Percentiles rank a stretch among this genome's conserved stretches.
These are phyloP conservation scores for Adrianichthys oophorus DNA, from an alignment of 2,797 vertebrate species.

Conservation along the genomic window DNA sequence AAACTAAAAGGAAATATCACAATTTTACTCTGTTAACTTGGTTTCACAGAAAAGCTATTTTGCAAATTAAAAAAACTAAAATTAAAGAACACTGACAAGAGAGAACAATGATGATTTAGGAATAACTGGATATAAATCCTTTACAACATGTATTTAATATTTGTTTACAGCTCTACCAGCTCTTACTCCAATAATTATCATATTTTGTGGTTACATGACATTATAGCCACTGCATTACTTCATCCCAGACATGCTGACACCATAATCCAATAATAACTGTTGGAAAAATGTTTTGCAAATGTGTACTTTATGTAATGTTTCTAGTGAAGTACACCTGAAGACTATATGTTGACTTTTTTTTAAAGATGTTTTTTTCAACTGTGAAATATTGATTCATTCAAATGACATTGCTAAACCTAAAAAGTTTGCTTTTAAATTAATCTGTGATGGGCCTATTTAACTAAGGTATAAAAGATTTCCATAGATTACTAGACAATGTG, in stretches of 20 bases:
- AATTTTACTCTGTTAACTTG: not conserved
- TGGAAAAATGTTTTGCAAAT: slow-evolving; percentile 23
- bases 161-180: slow-evolving; percentile 37
- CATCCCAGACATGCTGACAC: slow-evolving; percentile 38
- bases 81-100: not conserved
- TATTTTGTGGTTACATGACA: slow-evolving; percentile 55
- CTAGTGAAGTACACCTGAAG: not conserved
- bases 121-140: slow-evolving; percentile 7
- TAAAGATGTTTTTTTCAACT: no score
- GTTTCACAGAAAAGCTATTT: not conserved
- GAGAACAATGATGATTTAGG: not conserved
- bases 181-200: slow-evolving; percentile 43
- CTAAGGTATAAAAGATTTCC: no score
- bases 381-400: no score
- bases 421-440: no score
- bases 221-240: slow-evolving; percentile 32
- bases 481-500: no score
- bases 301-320: not conserved
- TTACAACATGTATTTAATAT: slow-evolving; percentile 18
- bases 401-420: no score
- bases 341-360: not conserved
- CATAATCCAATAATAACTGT: slow-evolving; percentile 41
- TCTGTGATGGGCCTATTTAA: no score
- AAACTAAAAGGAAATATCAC: not conserved
- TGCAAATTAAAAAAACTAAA: no score